phyloP scores from a whole-genome alignment of 2,113 vertebrate species.

The Ifrita kowaldi region DNA sequence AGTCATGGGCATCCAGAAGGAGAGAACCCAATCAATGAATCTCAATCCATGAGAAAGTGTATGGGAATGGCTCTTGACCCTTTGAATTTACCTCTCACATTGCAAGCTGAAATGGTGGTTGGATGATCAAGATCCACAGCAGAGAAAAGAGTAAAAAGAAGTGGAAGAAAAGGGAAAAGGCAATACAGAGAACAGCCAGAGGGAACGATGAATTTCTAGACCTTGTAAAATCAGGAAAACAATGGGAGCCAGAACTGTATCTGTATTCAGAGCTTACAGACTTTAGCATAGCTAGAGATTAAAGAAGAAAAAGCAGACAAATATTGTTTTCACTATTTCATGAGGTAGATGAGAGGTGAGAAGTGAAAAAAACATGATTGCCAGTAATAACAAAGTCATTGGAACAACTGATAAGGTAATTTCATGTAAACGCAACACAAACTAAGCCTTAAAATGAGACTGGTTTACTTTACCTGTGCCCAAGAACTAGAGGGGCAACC shows the following conservation, averaged over 20 bases:
- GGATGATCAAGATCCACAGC: background rate
- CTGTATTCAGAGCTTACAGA: background rate
- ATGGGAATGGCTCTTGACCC: background rate
- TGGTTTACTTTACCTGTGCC: background rate
- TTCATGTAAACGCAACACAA: background rate
- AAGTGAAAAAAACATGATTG: background rate
- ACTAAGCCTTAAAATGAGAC: background rate
- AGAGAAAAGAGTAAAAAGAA: background rate
- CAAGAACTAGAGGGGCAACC: background rate
- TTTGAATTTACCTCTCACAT: background rate
- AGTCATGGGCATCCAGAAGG: background rate
- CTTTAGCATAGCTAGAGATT: background rate
- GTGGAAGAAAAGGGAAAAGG: background rate
- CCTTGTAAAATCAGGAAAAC: background rate
- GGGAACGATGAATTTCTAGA: background rate
- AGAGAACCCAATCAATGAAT: background rate
- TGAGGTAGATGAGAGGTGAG: background rate
- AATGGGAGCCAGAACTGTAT: background rate
- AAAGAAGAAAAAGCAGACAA: background rate
- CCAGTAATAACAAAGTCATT: background rate
- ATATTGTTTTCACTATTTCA: background rate
- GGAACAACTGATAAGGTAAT: background rate
- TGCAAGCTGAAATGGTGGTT: background rate
- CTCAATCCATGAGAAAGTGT: background rate
- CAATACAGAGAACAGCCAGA: accelerated